These are phyloP conservation scores for Andrena cerasifolii DNA, from an alignment of 1,140 invertebrate genomes.

Conservation along the genomic window DNA sequence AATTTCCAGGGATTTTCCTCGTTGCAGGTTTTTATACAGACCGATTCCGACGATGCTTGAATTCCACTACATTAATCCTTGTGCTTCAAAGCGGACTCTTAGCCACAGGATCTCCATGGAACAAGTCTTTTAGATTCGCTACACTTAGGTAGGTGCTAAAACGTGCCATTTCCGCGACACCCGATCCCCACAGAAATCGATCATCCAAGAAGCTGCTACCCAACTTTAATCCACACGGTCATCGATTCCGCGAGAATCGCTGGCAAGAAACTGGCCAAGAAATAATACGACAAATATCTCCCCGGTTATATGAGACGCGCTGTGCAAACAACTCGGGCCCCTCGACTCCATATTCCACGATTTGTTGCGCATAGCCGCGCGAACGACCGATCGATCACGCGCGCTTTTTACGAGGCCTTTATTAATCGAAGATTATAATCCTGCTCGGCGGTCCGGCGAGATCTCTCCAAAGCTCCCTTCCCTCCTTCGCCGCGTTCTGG, in stretches of 20 bases:
- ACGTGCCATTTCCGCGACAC: no score
- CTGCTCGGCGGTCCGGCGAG: slow-evolving; percentile 21
- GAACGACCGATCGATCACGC: slow-evolving; percentile 50
- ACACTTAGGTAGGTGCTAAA: no score
- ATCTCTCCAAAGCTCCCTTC: slow-evolving; percentile 27
- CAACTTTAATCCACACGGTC: no score
- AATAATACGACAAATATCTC: slow-evolving; percentile 16
- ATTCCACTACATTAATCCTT: background rate
- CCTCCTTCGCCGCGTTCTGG: background rate
- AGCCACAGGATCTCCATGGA: no score
- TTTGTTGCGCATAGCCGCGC: background rate
- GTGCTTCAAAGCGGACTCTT: background rate
- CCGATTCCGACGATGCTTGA: no score
- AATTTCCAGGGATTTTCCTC: slow-evolving; percentile 24
- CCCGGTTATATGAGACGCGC: slow-evolving; percentile 5
- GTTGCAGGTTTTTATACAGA: background rate
- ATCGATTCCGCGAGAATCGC: background rate
- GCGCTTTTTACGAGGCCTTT: slow-evolving; percentile 40
- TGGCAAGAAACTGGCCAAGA: background rate
- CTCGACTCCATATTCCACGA: background rate
- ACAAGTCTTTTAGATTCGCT: no score
- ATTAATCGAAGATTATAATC: slow-evolving; percentile 61
- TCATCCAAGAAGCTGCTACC: background rate
- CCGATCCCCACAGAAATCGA: background rate
- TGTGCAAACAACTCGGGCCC: background rate